These are phyloP conservation scores for Epinephelus fuscoguttatus DNA, from an alignment of 2,113 vertebrate genomes.

Conservation along the genomic window DNA sequence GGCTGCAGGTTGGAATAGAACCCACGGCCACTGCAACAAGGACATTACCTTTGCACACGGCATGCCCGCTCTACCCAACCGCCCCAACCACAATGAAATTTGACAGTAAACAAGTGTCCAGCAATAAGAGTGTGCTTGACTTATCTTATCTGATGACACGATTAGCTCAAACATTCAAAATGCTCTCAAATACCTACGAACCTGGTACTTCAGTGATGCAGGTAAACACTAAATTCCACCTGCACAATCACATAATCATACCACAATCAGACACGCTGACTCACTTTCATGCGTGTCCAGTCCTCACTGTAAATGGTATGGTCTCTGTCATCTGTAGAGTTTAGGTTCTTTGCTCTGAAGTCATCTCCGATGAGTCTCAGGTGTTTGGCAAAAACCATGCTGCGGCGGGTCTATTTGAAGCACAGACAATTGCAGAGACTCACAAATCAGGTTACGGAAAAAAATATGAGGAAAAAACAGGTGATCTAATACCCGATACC, in stretches of 20 bases:
- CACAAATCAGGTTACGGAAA: background rate
- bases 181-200: background rate
- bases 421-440: slow-evolving; percentile 1
- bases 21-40: too few species aligned
- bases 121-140: background rate
- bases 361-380: slow-evolving; percentile 90
- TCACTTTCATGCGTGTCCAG: slow-evolving; percentile 94
- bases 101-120: background rate
- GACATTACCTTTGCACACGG: too few species aligned
- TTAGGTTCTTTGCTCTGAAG: slow-evolving; percentile 89
- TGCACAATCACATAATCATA: background rate
- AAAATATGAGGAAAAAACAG: background rate
- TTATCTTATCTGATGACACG: background rate
- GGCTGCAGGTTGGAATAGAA: too few species aligned
- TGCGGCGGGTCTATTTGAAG: slow-evolving; percentile 89
- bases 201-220: background rate
- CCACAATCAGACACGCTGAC: slow-evolving; percentile 2
- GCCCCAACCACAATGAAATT: background rate
- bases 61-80: too few species aligned
- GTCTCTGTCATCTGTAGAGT: slow-evolving; percentile 90
- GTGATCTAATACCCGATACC: background rate
- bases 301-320: slow-evolving; percentile 89
- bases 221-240: background rate
- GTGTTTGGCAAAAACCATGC: slow-evolving; percentile 97
- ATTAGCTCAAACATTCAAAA: background rate